phyloP scores from a whole-genome alignment of 1,140 invertebrate genomes.

The Heliconius himera region DNA sequence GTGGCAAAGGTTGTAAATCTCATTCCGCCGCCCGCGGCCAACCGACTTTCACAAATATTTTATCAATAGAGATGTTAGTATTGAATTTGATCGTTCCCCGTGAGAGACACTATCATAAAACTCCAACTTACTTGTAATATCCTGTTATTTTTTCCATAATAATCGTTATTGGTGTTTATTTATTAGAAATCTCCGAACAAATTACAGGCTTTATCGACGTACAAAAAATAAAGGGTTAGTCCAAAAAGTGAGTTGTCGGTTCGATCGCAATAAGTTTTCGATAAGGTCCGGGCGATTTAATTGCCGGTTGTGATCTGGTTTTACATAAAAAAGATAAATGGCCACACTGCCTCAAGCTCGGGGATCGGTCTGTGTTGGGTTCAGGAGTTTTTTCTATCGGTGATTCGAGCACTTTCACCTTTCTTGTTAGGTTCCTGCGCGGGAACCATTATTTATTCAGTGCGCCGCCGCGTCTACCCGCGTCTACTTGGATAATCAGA shows the following conservation, averaged over 20 bases:
- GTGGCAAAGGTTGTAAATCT: slow-evolving; percentile 67
- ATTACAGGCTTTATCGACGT: slow-evolving; percentile 78
- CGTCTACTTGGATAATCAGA: slow-evolving; percentile 64
- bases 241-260: slow-evolving; percentile 80
- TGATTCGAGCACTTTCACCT: slow-evolving; percentile 74
- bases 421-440: slow-evolving; percentile 58
- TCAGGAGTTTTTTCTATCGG: slow-evolving; percentile 70
- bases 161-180: slow-evolving; percentile 81
- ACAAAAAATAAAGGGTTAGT: slow-evolving; percentile 78
- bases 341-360: slow-evolving; percentile 67
- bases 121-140: slow-evolving; percentile 70
- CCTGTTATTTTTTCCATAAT: slow-evolving; percentile 80
- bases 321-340: slow-evolving; percentile 81
- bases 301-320: slow-evolving; percentile 81
- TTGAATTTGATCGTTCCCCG: slow-evolving; percentile 59
- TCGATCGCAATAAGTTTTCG: slow-evolving; percentile 81
- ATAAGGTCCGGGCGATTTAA: slow-evolving; percentile 80
- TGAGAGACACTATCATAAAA: slow-evolving; percentile 68
- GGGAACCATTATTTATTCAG: slow-evolving; percentile 70
- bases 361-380: slow-evolving; percentile 66
- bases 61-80: slow-evolving; percentile 78
- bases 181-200: slow-evolving; percentile 78
- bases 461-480: slow-evolving; percentile 49
- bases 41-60: slow-evolving; percentile 70
- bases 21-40: slow-evolving; percentile 57